Base-by-base conservation (phyloP, 1,140 invertebrate species). In the Dinothrombium tinctorium region DNA sequence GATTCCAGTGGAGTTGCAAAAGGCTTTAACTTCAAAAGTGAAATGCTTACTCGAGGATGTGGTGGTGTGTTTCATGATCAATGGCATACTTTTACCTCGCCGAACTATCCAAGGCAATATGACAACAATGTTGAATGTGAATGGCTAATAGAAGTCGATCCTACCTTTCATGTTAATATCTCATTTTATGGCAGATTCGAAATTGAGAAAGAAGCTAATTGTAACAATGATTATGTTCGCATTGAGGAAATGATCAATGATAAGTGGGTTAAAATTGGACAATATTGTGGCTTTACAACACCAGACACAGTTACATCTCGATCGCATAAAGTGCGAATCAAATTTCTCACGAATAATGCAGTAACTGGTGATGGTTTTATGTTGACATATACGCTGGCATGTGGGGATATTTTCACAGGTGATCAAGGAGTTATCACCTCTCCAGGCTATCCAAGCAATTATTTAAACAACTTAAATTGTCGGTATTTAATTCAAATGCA, bases 151-250 rank as follows among this genome's bases (percentile, higher is more conserved):
- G 54, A 56, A 29, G 60, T 66, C 1, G 58, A 67, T 3, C 41
- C 58, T 41, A 79, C 78, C 7, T 76, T 71, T 49, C 66, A 69
- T 48, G 56, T 83, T 14, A 65, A 65, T 2, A 52, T 81, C 8
- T 49, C 59, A 2, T 84, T 86, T 53, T 44, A 63, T 1, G 64
- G 67, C 1, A 58, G 78, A 44, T 86, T 83, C 56, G 68, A 69
- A 45, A 55, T 87, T 11, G 78, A 86, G 62, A 63, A 65, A 14
- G 69, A 64, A 43, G 12, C 45, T 1, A 66, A 69, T 49, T 92
- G 84, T 53, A 59, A 56, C 1, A 78, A 79, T 55, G 83, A 92
- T 61, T 84, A 66, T 55, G 53, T 83, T 22, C 59, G 76, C 63
- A 71, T 75, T 35, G 45, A 49, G 28, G 47, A 44, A 21, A 7